Evolutionary conservation across 1,140 invertebrate genomes (phyloP).

Genomic region (Tetramorium parvispinum): DNA sequence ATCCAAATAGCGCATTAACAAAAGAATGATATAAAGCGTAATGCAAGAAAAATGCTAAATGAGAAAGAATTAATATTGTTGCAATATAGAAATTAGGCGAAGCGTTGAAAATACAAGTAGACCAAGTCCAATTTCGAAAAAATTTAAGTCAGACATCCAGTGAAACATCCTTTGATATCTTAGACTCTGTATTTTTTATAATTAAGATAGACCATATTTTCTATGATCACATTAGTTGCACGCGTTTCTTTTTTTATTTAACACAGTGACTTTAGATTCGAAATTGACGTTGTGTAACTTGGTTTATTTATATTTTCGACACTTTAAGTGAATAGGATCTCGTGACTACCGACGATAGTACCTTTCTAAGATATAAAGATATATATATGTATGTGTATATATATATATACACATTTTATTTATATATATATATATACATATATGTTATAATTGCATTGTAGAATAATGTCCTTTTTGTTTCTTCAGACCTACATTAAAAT

Average conservation of each 20-base stretch:
- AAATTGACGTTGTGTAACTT: background rate
- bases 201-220: background rate
- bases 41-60: conserved; percentile 29
- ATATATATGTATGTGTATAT: conserved; percentile 45
- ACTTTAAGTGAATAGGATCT: conserved; percentile 52
- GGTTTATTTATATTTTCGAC: background rate
- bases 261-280: background rate
- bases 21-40: conserved; percentile 25
- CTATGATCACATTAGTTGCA: background rate
- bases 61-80: conserved; percentile 73
- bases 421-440: conserved; percentile 29
- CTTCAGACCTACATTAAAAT: conserved; percentile 70
- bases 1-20: background rate
- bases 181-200: background rate
- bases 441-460: conserved; percentile 20
- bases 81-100: conserved; percentile 71
- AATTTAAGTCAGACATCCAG: background rate
- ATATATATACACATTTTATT: too few species aligned
- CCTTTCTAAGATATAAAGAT: conserved; percentile 50
- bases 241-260: background rate
- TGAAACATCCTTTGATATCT: background rate
- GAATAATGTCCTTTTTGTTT: conserved; percentile 55
- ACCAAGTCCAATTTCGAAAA: background rate
- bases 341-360: conserved; percentile 58
- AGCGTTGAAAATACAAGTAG: background rate